Evolutionary conservation across 2,797 vertebrate genomes (phyloP).

Genomic region (Gymnodraco acuticeps): DNA sequence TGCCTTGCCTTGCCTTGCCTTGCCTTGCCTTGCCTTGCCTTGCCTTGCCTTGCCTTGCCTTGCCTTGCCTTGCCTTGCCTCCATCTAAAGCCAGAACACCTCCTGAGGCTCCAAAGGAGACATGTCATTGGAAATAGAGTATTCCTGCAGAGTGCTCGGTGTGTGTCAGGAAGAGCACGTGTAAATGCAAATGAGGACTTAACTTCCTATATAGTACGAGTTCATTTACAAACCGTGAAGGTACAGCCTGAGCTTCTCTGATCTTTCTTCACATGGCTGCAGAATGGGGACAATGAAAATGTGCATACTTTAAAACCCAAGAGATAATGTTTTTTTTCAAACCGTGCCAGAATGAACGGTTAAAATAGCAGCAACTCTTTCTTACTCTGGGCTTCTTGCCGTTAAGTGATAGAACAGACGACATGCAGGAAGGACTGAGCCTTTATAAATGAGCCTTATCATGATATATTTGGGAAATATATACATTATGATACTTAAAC

Average conservation of each 20-base stretch:
- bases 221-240: background rate
- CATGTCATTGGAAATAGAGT: background rate
- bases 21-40: too few species aligned
- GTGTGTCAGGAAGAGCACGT: background rate
- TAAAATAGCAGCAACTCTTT: background rate
- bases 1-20: too few species aligned
- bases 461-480: too few species aligned
- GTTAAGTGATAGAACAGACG: too few species aligned
- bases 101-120: background rate
- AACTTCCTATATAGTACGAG: too few species aligned
- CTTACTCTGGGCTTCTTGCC: too few species aligned
- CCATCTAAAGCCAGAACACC: background rate
- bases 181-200: background rate
- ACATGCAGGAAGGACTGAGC: too few species aligned
- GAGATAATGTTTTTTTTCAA: background rate
- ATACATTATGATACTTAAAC: background rate
- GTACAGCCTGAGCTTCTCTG: background rate
- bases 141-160: too few species aligned
- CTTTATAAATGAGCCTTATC: too few species aligned
- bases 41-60: too few species aligned
- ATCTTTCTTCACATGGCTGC: background rate
- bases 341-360: conserved; percentile 1
- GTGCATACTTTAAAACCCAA: background rate
- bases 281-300: background rate
- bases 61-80: too few species aligned